Base-by-base conservation (phyloP, 2,888 invertebrate genomes). In the Scaeva pyrastri region DNA sequence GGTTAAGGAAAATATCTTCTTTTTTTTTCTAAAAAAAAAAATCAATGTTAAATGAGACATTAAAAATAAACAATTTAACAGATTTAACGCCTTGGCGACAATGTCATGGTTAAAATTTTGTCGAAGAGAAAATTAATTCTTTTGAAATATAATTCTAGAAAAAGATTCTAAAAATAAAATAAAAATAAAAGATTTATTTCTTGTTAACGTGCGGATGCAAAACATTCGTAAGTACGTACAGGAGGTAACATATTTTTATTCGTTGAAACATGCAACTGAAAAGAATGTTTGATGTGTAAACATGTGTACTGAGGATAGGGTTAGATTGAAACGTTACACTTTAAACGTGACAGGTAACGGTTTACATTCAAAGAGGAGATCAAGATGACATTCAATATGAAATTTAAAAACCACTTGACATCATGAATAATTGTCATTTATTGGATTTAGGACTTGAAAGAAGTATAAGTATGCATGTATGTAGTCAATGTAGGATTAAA, bases 11-110 rank as follows among this genome's bases (percentile, higher is more conserved):
- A n/a, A n/a, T n/a, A n/a, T n/a, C n/a, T n/a, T n/a, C n/a, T n/a
- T 19, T 21, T 19, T 2, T 21, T 23, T 50, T 50, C 12, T 12
- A 21, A 50, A 14, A 14, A 21, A 14, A 21, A 1, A 23, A 21
- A 21, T 7, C 21, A 50, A 23, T 50, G 21, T 50, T 50, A 50
- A 50, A 50, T 23, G 21, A 23, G 19, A 14, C 19, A 23, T 14
- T 50, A 50, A 50, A 50, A 50, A 50, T 50, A 50, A 50, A 50
- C 50, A 23, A 21, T 50, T 50, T 14, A 50, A 50, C 21, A 50
- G 21, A 50, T 19, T 11, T 19, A 50, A 50, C 7, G 31, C 31
- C 31, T 31, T 31, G 31, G 50, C 19, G 19, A 50, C 50, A 50
- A 50, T 50, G 50, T 21, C 50, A 50, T 50, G 50, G 50, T 50